Evolutionary conservation across 2,888 invertebrate species (phyloP).

Genomic region (Parelbella ahira): DNA sequence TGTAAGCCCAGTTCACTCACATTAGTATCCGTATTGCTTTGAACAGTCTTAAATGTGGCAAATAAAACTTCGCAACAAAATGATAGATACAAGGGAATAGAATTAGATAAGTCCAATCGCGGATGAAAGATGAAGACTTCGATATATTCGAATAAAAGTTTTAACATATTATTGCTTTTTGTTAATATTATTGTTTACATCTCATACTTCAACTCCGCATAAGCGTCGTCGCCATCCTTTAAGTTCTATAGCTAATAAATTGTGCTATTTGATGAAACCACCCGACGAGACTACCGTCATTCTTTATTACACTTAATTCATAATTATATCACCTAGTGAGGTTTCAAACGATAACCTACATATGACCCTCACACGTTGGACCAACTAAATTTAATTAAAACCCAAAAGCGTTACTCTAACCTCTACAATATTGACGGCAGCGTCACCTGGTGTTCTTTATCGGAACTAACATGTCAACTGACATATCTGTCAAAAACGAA

Average conservation of each 20-base stretch:
- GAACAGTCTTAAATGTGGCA: conserved; percentile 9
- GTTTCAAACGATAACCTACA: conserved; percentile 73
- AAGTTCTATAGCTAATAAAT: conserved; percentile 65
- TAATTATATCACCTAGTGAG: conserved; percentile 75
- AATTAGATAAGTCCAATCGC: conserved; percentile 36
- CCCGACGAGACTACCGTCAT: conserved; percentile 48
- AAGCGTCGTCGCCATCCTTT: conserved; percentile 45
- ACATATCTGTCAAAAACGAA: not conserved
- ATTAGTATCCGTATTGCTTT: no score
- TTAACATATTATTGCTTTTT: conserved; percentile 43
- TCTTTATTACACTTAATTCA: conserved; percentile 54
- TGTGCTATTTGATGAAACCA: conserved; percentile 69
- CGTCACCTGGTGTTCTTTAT: not conserved
- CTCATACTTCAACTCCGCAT: conserved; percentile 36
- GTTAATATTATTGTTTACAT: conserved; percentile 46
- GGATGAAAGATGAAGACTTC: conserved; percentile 31
- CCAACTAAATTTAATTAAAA: conserved; percentile 17
- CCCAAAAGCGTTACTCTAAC: no score
- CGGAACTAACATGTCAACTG: not conserved
- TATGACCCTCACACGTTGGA: conserved; percentile 57
- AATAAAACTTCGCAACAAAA: conserved; percentile 21
- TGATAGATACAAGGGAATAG: conserved; percentile 14
- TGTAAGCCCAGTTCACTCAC: no score
- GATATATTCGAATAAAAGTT: conserved; percentile 28
- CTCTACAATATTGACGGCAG: no score